Conservation (phyloP, 2,888 invertebrate genomes). For the Dolichopus griseipennis region DNA sequence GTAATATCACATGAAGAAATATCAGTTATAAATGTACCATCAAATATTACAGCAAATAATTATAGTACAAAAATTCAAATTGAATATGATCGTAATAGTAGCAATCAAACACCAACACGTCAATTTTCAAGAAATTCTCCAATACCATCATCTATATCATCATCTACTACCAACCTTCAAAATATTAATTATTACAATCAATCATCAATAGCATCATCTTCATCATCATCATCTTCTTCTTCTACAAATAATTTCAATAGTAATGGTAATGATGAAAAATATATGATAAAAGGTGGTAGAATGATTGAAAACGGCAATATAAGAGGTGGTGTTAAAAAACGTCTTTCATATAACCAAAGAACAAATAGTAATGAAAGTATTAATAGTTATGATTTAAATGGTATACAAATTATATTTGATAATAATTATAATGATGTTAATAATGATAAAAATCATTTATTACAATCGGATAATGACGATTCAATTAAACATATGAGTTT, state of each 20-base stretch:
- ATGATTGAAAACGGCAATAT: background rate
- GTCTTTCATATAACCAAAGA: conserved; percentile 37
- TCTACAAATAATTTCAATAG: background rate
- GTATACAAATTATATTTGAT: conserved; percentile 31
- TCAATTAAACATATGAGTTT: conserved; percentile 32
- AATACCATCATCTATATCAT: conserved; percentile 19
- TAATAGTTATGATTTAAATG: conserved; percentile 32
- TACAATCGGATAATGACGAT: conserved; percentile 22
- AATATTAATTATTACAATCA: background rate
- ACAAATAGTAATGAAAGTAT: conserved; percentile 38
- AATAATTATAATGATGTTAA: conserved; percentile 7
- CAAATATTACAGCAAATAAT: conserved; percentile 23
- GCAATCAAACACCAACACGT: conserved; percentile 16
- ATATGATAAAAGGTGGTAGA: background rate
- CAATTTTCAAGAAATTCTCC: conserved; percentile 18
- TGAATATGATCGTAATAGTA: conserved; percentile 26
- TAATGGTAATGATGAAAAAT: background rate
- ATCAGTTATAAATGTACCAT: conserved; percentile 42
- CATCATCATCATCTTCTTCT: too few species aligned
- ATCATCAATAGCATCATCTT: too few species aligned
- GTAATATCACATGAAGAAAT: conserved; percentile 58
- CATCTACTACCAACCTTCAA: too few species aligned
- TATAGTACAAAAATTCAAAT: conserved; percentile 41
- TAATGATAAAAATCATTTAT: background rate
- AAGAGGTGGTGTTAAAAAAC: conserved; percentile 29